Evolutionary conservation across 2,888 invertebrate genomes (phyloP).

Genomic region (Pristionchus mayeri): DNA sequence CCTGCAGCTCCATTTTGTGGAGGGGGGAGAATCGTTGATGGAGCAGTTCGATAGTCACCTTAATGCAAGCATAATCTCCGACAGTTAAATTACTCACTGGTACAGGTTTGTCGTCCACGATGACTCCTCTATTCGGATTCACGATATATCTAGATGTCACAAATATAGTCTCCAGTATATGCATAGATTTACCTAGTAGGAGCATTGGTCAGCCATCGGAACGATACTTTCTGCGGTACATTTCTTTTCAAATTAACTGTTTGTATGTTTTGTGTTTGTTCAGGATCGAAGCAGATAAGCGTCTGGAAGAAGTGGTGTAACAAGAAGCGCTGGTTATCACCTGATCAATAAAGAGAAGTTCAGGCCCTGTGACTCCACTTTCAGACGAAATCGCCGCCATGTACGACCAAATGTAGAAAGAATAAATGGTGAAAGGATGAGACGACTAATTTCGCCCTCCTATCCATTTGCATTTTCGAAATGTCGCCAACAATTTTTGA

Average conservation of each 20-base stretch:
- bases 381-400: slow-evolving; percentile 30
- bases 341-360: too few relatives aligned
- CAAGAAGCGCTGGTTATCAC: not conserved
- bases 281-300: slow-evolving; percentile 40
- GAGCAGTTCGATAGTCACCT: slow-evolving; percentile 39
- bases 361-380: not conserved
- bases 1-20: slow-evolving; percentile 42
- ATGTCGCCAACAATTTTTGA: not conserved
- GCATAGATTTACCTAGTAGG: not conserved
- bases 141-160: slow-evolving; percentile 29
- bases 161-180: not conserved
- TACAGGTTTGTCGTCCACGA: slow-evolving; percentile 30
- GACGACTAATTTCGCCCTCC: not conserved
- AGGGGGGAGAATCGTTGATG: slow-evolving; percentile 36
- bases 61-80: not conserved
- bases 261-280: slow-evolving; percentile 33
- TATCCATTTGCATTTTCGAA: not conserved
- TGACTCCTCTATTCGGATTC: slow-evolving; percentile 41
- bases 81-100: not conserved
- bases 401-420: not conserved
- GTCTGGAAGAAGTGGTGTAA: slow-evolving; percentile 14
- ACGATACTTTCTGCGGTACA: slow-evolving; percentile 37
- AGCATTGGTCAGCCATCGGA: slow-evolving; percentile 43
- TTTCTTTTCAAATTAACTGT: slow-evolving; percentile 27
- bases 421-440: not conserved